Percentiles rank a stretch among this genome's conserved stretches.
phyloP scores from a whole-genome alignment of 2,888 invertebrate genomes.

The Chymomyza amoena region DNA sequence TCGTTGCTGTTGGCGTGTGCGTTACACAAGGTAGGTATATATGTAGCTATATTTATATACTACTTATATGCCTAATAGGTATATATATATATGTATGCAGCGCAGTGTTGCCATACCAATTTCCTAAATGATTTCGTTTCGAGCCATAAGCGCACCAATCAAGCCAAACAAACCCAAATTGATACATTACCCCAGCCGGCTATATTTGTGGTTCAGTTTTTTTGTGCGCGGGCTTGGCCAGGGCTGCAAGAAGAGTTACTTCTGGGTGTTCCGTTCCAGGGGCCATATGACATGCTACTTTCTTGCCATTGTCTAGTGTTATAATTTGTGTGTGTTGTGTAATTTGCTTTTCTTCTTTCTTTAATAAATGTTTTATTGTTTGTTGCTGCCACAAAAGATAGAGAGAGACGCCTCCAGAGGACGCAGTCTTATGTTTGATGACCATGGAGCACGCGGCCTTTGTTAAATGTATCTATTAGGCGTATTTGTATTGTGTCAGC shows the following conservation, averaged over 20 bases:
- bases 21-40: conserved; percentile 21
- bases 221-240: conserved; percentile 27
- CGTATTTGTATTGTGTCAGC: conserved; percentile 45
- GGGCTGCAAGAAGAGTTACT: conserved; percentile 29
- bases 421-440: conserved; percentile 43
- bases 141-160: conserved; percentile 56
- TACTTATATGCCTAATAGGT: not conserved
- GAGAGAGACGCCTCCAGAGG: conserved; percentile 10
- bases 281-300: conserved; percentile 67
- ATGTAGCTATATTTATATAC: not conserved
- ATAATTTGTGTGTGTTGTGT: conserved; percentile 63
- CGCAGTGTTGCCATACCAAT: conserved; percentile 50
- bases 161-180: conserved; percentile 57
- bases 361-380: conserved; percentile 72
- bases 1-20: conserved; percentile 59
- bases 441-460: conserved; percentile 58
- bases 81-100: conserved; percentile 14
- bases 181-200: conserved; percentile 56
- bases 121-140: conserved; percentile 59
- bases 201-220: conserved; percentile 46
- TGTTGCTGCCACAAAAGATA: conserved; percentile 44
- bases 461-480: conserved; percentile 63
- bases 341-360: conserved; percentile 37
- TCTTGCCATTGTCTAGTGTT: conserved; percentile 51
- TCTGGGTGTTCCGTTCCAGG: conserved; percentile 68